Conservation (phyloP, 2,888 invertebrate species). For the Sinohyriopsis cumingii region DNA sequence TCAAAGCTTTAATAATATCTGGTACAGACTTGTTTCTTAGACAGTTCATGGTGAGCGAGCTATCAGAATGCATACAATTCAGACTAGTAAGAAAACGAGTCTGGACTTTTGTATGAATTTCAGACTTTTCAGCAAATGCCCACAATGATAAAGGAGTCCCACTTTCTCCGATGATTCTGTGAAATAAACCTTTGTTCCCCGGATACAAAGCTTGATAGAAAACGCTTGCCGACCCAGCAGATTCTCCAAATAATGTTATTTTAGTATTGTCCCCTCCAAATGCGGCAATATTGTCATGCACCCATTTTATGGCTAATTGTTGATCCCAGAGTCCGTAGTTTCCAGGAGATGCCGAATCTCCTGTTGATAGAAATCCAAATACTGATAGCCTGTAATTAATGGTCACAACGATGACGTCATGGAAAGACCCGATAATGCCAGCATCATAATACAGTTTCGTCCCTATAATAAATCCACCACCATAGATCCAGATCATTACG, state of each 20-base stretch:
- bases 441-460: slow-evolving; percentile 18
- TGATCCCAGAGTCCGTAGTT: slow-evolving; percentile 59
- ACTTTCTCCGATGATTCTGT: slow-evolving; percentile 47
- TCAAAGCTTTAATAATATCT: no score
- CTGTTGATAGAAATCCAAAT: slow-evolving; percentile 49
- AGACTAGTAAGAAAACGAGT: no score
- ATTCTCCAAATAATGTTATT: slow-evolving; percentile 54
- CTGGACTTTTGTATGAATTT: not conserved
- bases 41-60: no score
- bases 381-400: slow-evolving; percentile 45
- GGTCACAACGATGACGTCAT: slow-evolving; percentile 40
- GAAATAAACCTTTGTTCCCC: slow-evolving; percentile 46
- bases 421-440: slow-evolving; percentile 18
- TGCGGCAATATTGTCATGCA: slow-evolving; percentile 43
- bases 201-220: slow-evolving; percentile 43
- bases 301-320: slow-evolving; percentile 50
- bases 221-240: slow-evolving; percentile 49
- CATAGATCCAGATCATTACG: slow-evolving; percentile 34
- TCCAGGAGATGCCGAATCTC: slow-evolving; percentile 33
- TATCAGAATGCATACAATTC: no score
- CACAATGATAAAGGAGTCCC: slow-evolving; percentile 22
- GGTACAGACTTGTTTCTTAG: no score
- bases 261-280: slow-evolving; percentile 44
- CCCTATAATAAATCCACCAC: slow-evolving; percentile 27
- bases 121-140: slow-evolving; percentile 4